Base-by-base conservation (phyloP, 2,113 vertebrate species). In the Labeo rohita region DNA sequence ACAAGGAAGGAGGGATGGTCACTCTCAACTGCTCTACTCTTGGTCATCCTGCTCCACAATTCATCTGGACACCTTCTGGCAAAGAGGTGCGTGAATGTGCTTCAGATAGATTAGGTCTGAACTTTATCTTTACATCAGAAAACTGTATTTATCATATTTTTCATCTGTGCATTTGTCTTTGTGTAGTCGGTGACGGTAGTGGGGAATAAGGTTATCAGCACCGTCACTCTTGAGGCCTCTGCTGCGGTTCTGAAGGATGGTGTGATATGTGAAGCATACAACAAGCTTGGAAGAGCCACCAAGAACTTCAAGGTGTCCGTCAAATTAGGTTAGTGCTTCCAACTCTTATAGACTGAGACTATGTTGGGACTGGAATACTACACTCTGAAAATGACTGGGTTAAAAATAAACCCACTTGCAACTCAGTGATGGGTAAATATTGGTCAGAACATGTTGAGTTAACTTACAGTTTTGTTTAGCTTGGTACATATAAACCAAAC, bases 171-270 rank as follows among this genome's bases (percentile, higher is more conserved):
- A 34, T 68, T 5, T 68, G 50, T 83, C 13, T 88, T 43, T 79
- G 28, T 87, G 34, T 61, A 95, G 94, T 93, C 94, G 0, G 28
- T 95, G 50, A 65, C 68, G 39, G 12, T 94, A 50, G 73, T 92
- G n/a, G 92, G 89, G 11, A 94, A 92, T 90, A 95, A 89, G 89
- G 88, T 91, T 80, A 94, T 93, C 88, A 96, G 96, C 93, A 92
- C 91, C 0, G 36, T 96, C 85, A 94, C 77, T 8, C 90, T 97
- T 23, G 83, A 91, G 63, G 92, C 95, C 87, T 95, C 94, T 0
- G 89, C 92, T 0, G 86, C 90, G 36, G 88, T 96, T 72, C 90
- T 95, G 85, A 91, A 91, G 13, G 68, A 89, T 0, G 96, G 96
- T 0, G 91, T 96, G 85, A 93, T 79, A 84, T 97, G 97, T 36